Evolutionary conservation across 2,113 vertebrate species (phyloP).

Genomic region (Phalacrocorax aristotelis): DNA sequence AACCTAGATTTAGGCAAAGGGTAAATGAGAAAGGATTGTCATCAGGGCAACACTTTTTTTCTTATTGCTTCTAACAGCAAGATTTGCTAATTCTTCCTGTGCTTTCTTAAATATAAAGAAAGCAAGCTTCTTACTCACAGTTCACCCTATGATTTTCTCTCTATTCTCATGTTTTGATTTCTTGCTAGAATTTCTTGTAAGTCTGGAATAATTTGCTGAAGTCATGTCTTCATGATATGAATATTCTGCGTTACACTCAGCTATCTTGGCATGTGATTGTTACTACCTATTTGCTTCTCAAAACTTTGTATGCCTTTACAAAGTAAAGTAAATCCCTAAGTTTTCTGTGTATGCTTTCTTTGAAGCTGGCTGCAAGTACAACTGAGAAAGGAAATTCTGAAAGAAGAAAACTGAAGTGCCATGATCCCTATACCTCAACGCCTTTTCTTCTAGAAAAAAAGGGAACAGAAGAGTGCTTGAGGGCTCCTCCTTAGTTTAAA

Average conservation of each 20-base stretch:
- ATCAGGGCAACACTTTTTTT: neutral
- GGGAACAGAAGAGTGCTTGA: neutral
- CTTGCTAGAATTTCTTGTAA: neutral
- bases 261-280: neutral
- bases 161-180: neutral
- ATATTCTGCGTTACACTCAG: neutral
- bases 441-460: neutral
- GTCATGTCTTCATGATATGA: neutral
- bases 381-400: neutral
- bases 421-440: neutral
- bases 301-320: neutral
- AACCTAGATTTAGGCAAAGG: neutral
- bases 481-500: neutral
- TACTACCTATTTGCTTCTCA: neutral
- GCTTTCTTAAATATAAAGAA: neutral
- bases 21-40: neutral
- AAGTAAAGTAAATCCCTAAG: neutral
- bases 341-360: neutral
- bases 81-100: neutral
- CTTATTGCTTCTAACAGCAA: neutral
- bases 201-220: neutral
- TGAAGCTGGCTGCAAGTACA: neutral
- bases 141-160: neutral
- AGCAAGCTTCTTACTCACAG: neutral
- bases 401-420: neutral